Evolutionary conservation across 2,113 vertebrate species (phyloP).

Genomic region (Phyllostomus discolor): DNA sequence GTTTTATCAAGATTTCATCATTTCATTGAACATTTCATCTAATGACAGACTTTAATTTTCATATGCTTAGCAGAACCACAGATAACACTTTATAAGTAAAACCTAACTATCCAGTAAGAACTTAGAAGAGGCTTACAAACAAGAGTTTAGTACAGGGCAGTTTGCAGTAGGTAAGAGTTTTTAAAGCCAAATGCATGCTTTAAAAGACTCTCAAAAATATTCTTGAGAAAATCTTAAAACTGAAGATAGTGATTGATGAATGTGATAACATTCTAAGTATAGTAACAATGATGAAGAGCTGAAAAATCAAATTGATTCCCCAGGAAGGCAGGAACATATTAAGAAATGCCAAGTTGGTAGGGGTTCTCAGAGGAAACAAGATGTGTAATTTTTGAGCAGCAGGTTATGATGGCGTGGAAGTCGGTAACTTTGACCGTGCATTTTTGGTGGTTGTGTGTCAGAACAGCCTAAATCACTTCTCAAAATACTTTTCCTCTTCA

Average conservation of each 20-base stretch:
- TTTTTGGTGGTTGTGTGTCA: not conserved
- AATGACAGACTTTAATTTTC: constrained; percentile 12
- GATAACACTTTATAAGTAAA: constrained; percentile 22
- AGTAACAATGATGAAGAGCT: constrained; percentile 39
- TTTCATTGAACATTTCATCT: not conserved
- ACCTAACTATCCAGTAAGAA: constrained; percentile 20
- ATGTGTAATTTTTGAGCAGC: constrained; percentile 47
- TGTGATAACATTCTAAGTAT: constrained; percentile 56
- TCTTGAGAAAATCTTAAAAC: constrained; percentile 49
- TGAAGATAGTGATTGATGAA: constrained; percentile 54
- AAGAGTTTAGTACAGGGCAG: not conserved
- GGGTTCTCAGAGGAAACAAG: constrained; percentile 33
- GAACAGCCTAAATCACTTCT: constrained; percentile 27
- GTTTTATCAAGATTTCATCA: not conserved
- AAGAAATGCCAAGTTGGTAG: constrained; percentile 24
- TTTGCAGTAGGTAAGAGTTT: constrained; percentile 40
- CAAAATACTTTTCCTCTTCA: not conserved
- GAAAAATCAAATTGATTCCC: constrained; percentile 57
- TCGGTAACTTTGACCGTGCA: not conserved
- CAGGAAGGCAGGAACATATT: constrained; percentile 51
- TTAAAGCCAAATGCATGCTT: constrained; percentile 54
- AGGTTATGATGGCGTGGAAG: not conserved
- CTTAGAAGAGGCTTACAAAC: not conserved
- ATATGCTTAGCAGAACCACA: not conserved
- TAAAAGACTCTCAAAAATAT: constrained; percentile 45